Evolutionary conservation across 2,888 invertebrate species (phyloP).

Genomic region (Cremastobaeus sp.): DNA sequence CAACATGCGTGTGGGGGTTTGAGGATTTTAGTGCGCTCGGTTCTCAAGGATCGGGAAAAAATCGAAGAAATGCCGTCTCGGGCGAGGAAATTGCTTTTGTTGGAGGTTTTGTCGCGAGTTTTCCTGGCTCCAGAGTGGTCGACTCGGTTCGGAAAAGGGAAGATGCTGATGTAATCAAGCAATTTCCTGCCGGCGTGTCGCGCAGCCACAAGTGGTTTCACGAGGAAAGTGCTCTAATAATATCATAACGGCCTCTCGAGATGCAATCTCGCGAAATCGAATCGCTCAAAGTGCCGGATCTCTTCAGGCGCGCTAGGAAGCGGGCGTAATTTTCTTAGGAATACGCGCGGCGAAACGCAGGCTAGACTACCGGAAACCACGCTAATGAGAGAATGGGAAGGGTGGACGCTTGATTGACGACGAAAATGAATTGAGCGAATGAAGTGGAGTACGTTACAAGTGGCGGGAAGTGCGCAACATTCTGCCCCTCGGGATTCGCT

Average conservation of each 20-base stretch:
- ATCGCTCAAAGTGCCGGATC: slow-evolving; percentile 64
- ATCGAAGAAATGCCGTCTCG: too few species aligned
- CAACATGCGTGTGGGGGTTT: too few species aligned
- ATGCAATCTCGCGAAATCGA: slow-evolving; percentile 61
- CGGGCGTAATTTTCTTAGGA: slow-evolving; percentile 72
- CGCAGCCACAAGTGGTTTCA: slow-evolving; percentile 37
- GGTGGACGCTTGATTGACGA: slow-evolving; percentile 74
- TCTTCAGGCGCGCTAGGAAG: slow-evolving; percentile 62
- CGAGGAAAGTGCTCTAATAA: slow-evolving; percentile 46
- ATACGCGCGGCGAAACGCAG: slow-evolving; percentile 61
- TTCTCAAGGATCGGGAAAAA: too few species aligned
- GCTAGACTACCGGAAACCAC: slow-evolving; percentile 73
- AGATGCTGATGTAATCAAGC: not conserved
- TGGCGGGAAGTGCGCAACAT: slow-evolving; percentile 78
- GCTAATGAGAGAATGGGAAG: slow-evolving; percentile 75
- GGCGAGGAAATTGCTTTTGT: too few species aligned
- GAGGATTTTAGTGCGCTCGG: too few species aligned
- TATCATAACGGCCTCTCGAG: slow-evolving; percentile 34
- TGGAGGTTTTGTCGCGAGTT: too few species aligned
- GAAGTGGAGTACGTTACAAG: slow-evolving; percentile 74
- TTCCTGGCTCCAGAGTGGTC: too few species aligned
- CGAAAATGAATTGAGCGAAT: slow-evolving; percentile 78
- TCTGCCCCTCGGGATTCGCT: slow-evolving; percentile 55
- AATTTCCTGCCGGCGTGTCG: slow-evolving; percentile 23
- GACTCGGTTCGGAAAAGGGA: not conserved